These are phyloP conservation scores for Macrobrachium rosenbergii DNA, from an alignment of 1,140 invertebrate species.

Conservation along the genomic window DNA sequence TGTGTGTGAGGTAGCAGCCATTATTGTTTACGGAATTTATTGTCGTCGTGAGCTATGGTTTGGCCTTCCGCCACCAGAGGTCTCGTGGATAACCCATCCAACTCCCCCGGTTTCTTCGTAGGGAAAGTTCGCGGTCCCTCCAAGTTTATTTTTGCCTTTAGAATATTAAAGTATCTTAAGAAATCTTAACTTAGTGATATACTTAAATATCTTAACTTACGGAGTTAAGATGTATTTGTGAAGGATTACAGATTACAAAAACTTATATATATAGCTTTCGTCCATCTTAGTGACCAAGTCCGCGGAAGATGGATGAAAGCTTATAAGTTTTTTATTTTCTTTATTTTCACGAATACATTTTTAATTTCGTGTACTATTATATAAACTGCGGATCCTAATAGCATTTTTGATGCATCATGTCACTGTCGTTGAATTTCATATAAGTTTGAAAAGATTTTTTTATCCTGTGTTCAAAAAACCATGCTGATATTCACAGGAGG, in stretches of 20 bases:
- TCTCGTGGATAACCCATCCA: background rate
- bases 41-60: conserved; percentile 52
- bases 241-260: too few species aligned
- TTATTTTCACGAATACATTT: background rate
- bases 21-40: conserved; percentile 61
- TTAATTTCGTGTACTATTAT: background rate
- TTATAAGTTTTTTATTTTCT: background rate
- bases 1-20: conserved; percentile 43
- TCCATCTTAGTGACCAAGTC: background rate
- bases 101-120: background rate
- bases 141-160: too few species aligned
- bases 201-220: too few species aligned
- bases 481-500: too few species aligned
- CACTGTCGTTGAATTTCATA: too few species aligned
- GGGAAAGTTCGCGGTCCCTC: background rate
- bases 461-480: too few species aligned
- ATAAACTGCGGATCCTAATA: too few species aligned
- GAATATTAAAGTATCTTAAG: too few species aligned
- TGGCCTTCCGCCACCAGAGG: conserved; percentile 19
- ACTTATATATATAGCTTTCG: background rate
- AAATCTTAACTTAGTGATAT: too few species aligned
- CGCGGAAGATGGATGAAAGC: background rate
- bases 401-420: too few species aligned
- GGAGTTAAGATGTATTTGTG: too few species aligned
- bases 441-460: too few species aligned